A percentile compares a stretch with the other conserved stretches of the same genome.
phyloP scores from a whole-genome alignment of 2,888 invertebrate genomes.

The Nasonovia ribisnigri region DNA sequence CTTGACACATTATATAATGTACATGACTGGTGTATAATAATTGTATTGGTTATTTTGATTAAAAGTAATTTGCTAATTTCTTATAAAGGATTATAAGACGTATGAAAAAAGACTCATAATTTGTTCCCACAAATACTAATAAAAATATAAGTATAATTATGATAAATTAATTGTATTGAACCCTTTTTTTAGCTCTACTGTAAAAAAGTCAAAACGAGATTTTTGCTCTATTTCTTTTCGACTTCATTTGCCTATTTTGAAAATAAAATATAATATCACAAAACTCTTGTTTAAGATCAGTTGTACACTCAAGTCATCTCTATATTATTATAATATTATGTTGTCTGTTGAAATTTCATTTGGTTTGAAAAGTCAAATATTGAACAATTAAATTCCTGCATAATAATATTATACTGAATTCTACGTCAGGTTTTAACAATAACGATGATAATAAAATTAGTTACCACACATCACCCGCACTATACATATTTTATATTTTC shows the following conservation, averaged over 20 bases:
- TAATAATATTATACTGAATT: not conserved
- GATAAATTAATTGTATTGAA: not conserved
- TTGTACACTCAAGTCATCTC: not conserved
- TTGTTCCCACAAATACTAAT: not conserved
- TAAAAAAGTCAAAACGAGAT: not conserved
- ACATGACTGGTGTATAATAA: not conserved
- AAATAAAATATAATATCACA: not conserved
- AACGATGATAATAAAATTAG: not conserved
- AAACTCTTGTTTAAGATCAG: not conserved
- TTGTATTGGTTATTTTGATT: not conserved
- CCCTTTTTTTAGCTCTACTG: not conserved
- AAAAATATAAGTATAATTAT: not conserved
- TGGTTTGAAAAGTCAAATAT: not conserved
- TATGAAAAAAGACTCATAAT: not conserved
- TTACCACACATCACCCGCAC: not conserved
- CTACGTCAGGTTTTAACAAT: not conserved
- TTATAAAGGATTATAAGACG: too few relatives aligned
- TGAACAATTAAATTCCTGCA: not conserved
- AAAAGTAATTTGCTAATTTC: not conserved
- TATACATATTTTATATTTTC: not conserved
- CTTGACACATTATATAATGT: not conserved
- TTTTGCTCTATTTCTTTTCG: not conserved
- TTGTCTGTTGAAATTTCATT: not conserved
- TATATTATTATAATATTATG: not conserved
- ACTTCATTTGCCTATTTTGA: not conserved